phyloP scores from a whole-genome alignment of 2,888 invertebrate species.

The Hyles lineata region DNA sequence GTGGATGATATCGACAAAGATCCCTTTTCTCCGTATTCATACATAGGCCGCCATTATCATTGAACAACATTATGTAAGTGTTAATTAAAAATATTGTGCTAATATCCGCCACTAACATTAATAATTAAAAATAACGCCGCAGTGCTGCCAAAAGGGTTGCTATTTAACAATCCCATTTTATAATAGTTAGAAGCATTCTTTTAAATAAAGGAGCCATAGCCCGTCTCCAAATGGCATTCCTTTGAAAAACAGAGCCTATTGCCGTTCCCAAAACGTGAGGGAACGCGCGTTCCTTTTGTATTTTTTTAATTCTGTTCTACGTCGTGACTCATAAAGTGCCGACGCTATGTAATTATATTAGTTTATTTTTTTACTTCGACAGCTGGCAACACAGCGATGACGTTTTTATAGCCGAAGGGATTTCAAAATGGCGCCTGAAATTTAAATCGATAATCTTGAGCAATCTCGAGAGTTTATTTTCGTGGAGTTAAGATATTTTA shows the following conservation, averaged over 20 bases:
- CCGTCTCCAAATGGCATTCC: conserved; percentile 29
- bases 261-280: conserved; percentile 61
- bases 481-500: neutral
- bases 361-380: conserved; percentile 51
- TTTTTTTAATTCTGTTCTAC: conserved; percentile 47
- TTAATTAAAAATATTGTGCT: too few species aligned
- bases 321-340: conserved; percentile 70
- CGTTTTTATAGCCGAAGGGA: conserved; percentile 5
- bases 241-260: conserved; percentile 34
- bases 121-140: neutral
- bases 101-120: too few species aligned
- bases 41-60: too few species aligned
- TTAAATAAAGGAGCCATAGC: conserved; percentile 39
- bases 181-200: conserved; percentile 5
- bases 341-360: conserved; percentile 66
- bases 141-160: conserved; percentile 6
- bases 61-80: too few species aligned
- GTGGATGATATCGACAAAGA: too few species aligned
- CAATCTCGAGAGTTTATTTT: conserved; percentile 1
- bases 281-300: conserved; percentile 68
- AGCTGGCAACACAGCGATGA: conserved; percentile 11
- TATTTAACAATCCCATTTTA: conserved; percentile 8
- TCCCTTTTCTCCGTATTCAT: too few species aligned
- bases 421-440: conserved; percentile 13
- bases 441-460: neutral